These are phyloP conservation scores for Sarcophaga rosellei DNA, from an alignment of 2,888 invertebrate species.

Conservation along the genomic window DNA sequence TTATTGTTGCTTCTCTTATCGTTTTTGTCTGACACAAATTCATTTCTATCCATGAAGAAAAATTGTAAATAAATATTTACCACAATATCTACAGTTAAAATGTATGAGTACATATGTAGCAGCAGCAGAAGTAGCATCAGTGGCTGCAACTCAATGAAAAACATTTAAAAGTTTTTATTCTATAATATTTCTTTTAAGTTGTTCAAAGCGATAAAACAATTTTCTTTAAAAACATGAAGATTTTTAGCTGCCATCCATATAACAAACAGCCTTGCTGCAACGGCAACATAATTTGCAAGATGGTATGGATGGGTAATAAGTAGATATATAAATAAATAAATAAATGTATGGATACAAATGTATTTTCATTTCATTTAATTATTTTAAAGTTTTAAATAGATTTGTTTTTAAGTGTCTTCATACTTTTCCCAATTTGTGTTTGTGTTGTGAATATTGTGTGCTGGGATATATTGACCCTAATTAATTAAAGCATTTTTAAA, in stretches of 20 bases:
- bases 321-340: neutral
- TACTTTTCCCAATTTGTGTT: neutral
- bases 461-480: constrained; percentile 2
- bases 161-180: neutral
- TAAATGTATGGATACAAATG: neutral
- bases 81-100: constrained; percentile 4
- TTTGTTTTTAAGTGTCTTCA: neutral
- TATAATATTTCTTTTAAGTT: constrained; percentile 2
- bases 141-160: neutral
- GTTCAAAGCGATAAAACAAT: neutral
- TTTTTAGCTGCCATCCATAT: constrained; percentile 2
- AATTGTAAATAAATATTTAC: constrained; percentile 30
- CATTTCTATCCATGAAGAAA: constrained; percentile 50
- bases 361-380: constrained; percentile 44
- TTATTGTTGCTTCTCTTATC: constrained; percentile 42
- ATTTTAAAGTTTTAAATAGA: constrained; percentile 38
- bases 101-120: neutral
- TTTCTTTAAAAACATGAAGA: neutral
- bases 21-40: constrained; percentile 62
- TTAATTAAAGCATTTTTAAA: constrained; percentile 16
- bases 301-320: constrained; percentile 17
- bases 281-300: constrained; percentile 5
- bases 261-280: neutral
- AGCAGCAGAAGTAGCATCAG: neutral
- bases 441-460: neutral